Base-by-base conservation (phyloP, 2,797 vertebrate species). In the Xenopus petersii region DNA sequence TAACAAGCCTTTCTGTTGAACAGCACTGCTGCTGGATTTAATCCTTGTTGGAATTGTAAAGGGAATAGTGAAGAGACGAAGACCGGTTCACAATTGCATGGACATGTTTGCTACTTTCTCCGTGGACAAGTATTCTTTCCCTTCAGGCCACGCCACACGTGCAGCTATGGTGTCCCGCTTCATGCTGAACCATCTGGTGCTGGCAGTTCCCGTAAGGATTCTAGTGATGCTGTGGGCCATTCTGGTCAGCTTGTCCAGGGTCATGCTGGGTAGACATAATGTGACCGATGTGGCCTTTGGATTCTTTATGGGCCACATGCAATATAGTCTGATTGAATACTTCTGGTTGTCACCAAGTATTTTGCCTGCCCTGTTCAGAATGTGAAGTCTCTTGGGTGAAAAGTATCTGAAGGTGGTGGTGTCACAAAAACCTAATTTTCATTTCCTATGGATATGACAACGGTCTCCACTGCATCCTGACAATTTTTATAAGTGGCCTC, bases 21-120 rank as follows among this genome's bases (percentile, higher is more conserved):
- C 87, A 97, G 95, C 95, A 0, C 80, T 99, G 80, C 82, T 99
- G 75, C 78, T 99, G 87, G 98, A 99, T 84, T 81, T 99, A 21
- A 77, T 95, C 80, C 86, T 99, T 81, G 96, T 99, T 16, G 82
- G 81, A 0, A 81, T 90, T 21, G 91, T 98, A 55, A 99, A 99
- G 85, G 94, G 94, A 0, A 81, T 96, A 10, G 96, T 99, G 75
- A 94, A 90, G 64, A 92, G 98, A 17, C 94, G 92, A 0, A 93
- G 98, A 0, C 98, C 98, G 0, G 81, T 92, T 2, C 95, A 98
- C 80, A 99, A 99, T 87, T 95, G 94, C 54, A 98, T 98, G 96
- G 98, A 99, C 90, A 99, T 99, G 98, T 99, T 99, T 13, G 90
- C 94, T 85, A 96, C 96, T 10, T 89, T 97, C 76, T 99, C 97